Percentiles rank a stretch among this genome's conserved stretches.
These are phyloP conservation scores for Pristionchus fissidentatus DNA, from an alignment of 2,888 invertebrate species.

Conservation along the genomic window DNA sequence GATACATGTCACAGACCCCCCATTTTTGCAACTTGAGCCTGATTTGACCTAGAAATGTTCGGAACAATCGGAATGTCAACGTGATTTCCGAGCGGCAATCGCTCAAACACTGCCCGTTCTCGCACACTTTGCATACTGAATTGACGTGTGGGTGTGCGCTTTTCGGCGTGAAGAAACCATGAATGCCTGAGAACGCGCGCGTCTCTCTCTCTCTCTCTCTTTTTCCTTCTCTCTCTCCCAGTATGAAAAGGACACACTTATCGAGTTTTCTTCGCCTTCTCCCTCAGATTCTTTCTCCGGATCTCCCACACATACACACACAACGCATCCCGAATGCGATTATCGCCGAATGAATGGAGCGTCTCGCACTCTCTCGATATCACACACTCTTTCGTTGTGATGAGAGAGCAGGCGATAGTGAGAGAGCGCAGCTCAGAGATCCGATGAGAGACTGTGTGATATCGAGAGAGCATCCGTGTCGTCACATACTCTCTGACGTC, in stretches of 20 bases:
- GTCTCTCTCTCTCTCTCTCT: conserved; percentile 3
- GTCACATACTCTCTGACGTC: conserved; percentile 15
- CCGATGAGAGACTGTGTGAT: neutral
- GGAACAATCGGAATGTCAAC: too few relatives aligned
- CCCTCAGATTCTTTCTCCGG: neutral
- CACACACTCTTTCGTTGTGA: neutral
- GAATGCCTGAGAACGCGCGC: too few relatives aligned
- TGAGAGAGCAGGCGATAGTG: neutral
- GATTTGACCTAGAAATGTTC: too few relatives aligned
- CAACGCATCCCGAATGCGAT: conserved; percentile 9
- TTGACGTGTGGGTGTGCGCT: too few relatives aligned
- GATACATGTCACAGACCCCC: too few relatives aligned
- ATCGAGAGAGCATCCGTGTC: neutral
- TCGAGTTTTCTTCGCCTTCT: neutral
- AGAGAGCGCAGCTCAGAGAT: neutral
- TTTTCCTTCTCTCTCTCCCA: neutral
- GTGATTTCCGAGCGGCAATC: too few relatives aligned
- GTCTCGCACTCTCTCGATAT: neutral
- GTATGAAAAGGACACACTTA: neutral
- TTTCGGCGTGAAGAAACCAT: too few relatives aligned
- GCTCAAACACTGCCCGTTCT: too few relatives aligned
- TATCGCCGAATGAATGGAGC: conserved; percentile 27
- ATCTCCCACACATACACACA: neutral
- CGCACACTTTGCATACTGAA: too few relatives aligned
- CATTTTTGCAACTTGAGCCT: too few relatives aligned